Evolutionary conservation across 2,113 vertebrate genomes (phyloP).

Genomic region (Scopus umbretta): DNA sequence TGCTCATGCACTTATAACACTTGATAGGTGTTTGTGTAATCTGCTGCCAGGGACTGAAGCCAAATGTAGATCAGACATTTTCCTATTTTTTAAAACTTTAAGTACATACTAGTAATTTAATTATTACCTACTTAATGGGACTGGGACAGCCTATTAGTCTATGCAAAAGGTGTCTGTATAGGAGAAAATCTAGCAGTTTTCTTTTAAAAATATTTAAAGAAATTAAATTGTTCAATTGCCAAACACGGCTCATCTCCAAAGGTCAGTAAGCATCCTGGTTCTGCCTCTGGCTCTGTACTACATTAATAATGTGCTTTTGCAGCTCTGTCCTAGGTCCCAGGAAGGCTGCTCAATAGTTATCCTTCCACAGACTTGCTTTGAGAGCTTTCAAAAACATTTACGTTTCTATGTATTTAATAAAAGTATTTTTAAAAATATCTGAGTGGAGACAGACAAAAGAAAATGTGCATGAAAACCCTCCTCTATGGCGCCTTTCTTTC

Average conservation of each 20-base stretch:
- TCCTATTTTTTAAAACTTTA: background rate
- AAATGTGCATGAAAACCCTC: background rate
- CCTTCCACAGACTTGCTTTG: background rate
- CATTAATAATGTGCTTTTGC: background rate
- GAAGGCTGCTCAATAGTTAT: background rate
- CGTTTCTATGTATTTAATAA: background rate
- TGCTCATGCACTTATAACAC: background rate
- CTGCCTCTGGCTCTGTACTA: background rate
- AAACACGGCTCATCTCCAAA: background rate
- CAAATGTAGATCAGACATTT: background rate
- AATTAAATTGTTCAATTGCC: background rate
- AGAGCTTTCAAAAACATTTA: background rate
- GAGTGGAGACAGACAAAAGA: background rate
- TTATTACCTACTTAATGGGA: background rate
- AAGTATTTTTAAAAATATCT: background rate
- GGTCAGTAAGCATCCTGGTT: background rate
- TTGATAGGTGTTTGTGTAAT: background rate
- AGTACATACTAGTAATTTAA: background rate
- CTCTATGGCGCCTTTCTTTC: background rate
- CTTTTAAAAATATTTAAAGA: background rate
- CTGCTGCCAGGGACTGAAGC: background rate
- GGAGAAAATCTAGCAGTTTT: background rate
- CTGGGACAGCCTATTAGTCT: background rate
- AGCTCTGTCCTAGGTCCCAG: background rate
- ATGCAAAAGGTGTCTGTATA: background rate